These are phyloP conservation scores for Mobula birostris DNA, from an alignment of 2,113 vertebrate species.

Conservation along the genomic window DNA sequence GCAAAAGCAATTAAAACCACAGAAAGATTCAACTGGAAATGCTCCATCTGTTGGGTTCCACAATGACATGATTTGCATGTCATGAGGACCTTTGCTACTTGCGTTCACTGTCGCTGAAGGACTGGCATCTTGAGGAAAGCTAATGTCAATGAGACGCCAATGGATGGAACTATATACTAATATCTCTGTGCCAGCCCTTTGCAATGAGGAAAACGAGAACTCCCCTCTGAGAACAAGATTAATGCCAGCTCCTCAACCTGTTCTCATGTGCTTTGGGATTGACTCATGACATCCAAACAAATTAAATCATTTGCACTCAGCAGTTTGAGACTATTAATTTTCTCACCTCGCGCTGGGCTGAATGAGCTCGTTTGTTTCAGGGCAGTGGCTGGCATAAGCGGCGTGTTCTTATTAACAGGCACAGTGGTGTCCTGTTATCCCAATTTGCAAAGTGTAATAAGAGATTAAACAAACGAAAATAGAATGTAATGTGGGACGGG, in stretches of 20 bases:
- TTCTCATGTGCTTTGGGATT: constrained; percentile 18
- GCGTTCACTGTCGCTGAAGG: not conserved
- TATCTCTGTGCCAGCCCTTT: not conserved
- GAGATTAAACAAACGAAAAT: not conserved
- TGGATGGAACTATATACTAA: not conserved
- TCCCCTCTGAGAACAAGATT: constrained; percentile 6
- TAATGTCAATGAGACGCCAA: not conserved
- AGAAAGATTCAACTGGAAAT: not conserved
- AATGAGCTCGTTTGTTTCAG: not conserved
- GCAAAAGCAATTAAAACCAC: too few relatives aligned
- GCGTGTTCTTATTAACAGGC: not conserved
- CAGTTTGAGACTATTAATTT: constrained; percentile 5
- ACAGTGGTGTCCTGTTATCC: too few relatives aligned
- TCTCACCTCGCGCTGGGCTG: constrained; percentile 1
- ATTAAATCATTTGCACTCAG: constrained; percentile 2
- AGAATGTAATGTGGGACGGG: too few relatives aligned
- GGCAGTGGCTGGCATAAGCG: not conserved
- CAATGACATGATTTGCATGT: not conserved
- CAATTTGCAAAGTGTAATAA: not conserved
- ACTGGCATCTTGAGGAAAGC: not conserved
- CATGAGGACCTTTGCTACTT: not conserved
- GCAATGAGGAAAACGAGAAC: not conserved
- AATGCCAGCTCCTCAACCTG: constrained; percentile 5
- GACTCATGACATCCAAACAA: not conserved
- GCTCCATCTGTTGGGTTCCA: not conserved